Evolutionary conservation across 2,797 vertebrate species (phyloP).

Genomic region (Cyprinodon diabolis): DNA sequence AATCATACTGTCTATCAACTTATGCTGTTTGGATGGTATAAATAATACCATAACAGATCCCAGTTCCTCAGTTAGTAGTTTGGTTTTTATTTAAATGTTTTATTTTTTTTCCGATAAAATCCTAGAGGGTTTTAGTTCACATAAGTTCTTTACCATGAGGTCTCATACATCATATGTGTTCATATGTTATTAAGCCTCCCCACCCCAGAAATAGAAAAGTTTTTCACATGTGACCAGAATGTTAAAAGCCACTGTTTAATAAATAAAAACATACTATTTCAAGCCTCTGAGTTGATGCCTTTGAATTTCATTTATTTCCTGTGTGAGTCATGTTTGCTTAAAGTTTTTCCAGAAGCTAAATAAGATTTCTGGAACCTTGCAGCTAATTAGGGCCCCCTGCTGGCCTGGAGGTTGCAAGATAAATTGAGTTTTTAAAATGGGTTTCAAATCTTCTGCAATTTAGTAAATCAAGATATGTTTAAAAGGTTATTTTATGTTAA

Average conservation of each 20-base stretch:
- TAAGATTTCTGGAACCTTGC: background rate
- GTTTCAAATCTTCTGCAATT: background rate
- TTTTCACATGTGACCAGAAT: constrained; percentile 72
- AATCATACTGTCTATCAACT: constrained; percentile 57
- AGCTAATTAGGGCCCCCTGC: background rate
- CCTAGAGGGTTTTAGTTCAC: constrained; percentile 19
- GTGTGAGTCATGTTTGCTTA: constrained; percentile 48
- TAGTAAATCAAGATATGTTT: background rate
- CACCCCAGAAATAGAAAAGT: constrained; percentile 48
- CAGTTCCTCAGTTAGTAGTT: constrained; percentile 29
- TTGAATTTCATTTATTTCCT: constrained; percentile 6
- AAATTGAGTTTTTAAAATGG: background rate
- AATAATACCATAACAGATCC: constrained; percentile 64
- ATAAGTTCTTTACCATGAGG: constrained; percentile 17
- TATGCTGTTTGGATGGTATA: constrained; percentile 54
- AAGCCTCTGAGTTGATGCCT: constrained; percentile 30
- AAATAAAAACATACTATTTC: constrained; percentile 65
- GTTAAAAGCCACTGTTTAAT: constrained; percentile 71
- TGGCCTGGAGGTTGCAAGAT: background rate
- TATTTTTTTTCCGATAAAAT: constrained; percentile 38
- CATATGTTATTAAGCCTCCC: constrained; percentile 52
- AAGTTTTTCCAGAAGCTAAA: constrained; percentile 22
- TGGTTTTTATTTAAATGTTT: constrained; percentile 18
- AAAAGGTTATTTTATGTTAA: background rate
- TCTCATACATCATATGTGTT: constrained; percentile 55